These are phyloP conservation scores for Labeo rohita DNA, from an alignment of 2,113 vertebrate species.

Conservation along the genomic window DNA sequence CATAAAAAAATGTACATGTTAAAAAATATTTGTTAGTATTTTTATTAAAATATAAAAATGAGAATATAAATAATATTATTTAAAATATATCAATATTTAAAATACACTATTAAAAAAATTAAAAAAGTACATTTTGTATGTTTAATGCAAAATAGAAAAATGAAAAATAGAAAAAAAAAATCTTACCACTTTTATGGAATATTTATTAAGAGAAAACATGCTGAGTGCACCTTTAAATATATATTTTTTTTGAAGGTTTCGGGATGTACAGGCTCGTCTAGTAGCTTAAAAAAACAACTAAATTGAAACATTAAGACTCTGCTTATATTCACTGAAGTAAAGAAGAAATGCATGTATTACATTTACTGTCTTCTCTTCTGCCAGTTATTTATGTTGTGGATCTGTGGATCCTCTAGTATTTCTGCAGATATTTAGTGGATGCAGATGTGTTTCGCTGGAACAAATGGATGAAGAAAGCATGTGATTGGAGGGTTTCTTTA, in stretches of 20 bases:
- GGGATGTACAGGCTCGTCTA: not conserved
- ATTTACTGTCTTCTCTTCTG: not conserved
- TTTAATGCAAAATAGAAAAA: too few relatives aligned
- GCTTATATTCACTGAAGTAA: not conserved
- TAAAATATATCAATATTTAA: too few relatives aligned
- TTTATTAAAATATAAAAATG: too few relatives aligned
- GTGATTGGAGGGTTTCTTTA: not conserved
- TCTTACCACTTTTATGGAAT: not conserved
- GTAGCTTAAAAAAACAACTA: not conserved
- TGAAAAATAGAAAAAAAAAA: too few relatives aligned
- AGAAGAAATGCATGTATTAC: not conserved
- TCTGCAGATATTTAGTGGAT: constrained; percentile 1
- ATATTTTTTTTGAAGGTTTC: not conserved
- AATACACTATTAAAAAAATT: too few relatives aligned
- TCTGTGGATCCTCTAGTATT: constrained; percentile 11
- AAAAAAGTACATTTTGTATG: too few relatives aligned
- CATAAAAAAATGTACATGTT: too few relatives aligned
- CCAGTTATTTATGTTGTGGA: not conserved
- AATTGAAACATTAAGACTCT: not conserved
- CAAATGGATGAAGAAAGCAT: constrained; percentile 1
- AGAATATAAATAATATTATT: too few relatives aligned
- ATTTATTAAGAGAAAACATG: not conserved
- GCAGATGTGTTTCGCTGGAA: constrained; percentile 27
- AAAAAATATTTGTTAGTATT: too few relatives aligned
- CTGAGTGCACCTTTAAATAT: not conserved